Base-by-base conservation (phyloP, 2,888 invertebrate species). In the Synergus gifuensis region DNA sequence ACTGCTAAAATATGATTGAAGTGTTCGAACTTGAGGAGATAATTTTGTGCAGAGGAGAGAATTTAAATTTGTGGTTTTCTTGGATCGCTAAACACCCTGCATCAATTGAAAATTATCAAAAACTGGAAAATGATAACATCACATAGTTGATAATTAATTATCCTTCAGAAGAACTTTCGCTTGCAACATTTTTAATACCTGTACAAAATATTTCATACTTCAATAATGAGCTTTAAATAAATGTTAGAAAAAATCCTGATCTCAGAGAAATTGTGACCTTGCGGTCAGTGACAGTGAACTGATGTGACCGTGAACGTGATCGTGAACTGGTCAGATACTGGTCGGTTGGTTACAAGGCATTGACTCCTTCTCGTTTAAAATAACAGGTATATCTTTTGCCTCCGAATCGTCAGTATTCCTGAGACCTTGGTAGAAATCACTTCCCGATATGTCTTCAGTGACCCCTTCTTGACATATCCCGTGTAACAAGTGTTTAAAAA, bases 211-310 rank as follows among this genome's bases (percentile, higher is more conserved):
- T 36, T 36, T 36, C 36, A 5, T 36, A 36, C 5, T 36, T 36
- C 5, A 36, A 36, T 36, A 36, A 36, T 36, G 36, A 36, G 36
- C 5, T 36, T 36, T 5, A 36, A 36, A 36, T 36, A 36, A 54
- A 36, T 49, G 8, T 9, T 76, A 4, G 16, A 8, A 76, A 14
- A 36, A 46, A 16, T 22, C 14, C 0, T 14, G 44, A 76, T 22
- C 42, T 36, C 28, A n/a, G 40, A 77, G 62, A 16, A 42, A 14
- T 40, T 42, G 9, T 85, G 87, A 89, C 83, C 87, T 87, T 84
- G 88, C 89, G 90, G 90, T 91, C 90, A 90, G 88, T 90, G 91
- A 89, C 90, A 90, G 88, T 87, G 82, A 81, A 82, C 78, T 78
- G 76, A 63, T 22, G 28, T 14, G 82, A 81, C 89, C 89, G 83